These are phyloP conservation scores for Pygoscelis adeliae DNA, from an alignment of 2,113 vertebrate species.

Conservation along the genomic window DNA sequence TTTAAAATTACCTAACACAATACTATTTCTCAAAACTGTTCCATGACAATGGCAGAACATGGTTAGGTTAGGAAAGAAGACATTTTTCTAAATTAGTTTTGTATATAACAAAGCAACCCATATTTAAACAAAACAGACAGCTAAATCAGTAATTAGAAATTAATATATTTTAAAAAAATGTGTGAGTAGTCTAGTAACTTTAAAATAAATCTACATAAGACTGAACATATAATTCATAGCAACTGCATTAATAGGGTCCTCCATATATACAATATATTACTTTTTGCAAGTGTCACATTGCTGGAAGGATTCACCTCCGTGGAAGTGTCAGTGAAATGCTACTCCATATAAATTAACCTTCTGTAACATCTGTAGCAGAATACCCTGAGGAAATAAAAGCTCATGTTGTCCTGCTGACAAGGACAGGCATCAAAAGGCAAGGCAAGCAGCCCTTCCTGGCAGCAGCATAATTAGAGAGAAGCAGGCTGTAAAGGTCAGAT, in stretches of 20 bases:
- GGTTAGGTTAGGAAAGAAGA: not conserved
- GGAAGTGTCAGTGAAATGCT: not conserved
- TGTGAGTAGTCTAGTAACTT: not conserved
- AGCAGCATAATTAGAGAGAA: not conserved
- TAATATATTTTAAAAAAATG: not conserved
- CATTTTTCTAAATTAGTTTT: not conserved
- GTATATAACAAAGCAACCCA: not conserved
- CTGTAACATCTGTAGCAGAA: not conserved
- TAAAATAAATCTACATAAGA: not conserved
- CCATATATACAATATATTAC: not conserved
- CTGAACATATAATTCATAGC: not conserved
- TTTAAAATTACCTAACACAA: not conserved
- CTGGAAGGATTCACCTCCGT: not conserved
- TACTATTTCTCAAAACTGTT: not conserved
- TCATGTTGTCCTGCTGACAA: not conserved
- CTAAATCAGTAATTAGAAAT: not conserved
- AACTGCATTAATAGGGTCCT: not conserved
- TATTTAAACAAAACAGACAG: not conserved
- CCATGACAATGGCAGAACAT: not conserved
- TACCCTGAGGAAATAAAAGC: conserved; percentile 18
- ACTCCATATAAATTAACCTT: conserved; percentile 15
- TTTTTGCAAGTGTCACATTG: not conserved
- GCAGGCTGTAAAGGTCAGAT: conserved; percentile 21
- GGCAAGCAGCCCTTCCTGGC: not conserved
- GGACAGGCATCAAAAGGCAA: not conserved